A percentile compares a stretch with the other conserved stretches of the same genome.
Conservation (phyloP, 2,113 vertebrate genomes). For the Accipiter virgatus region DNA sequence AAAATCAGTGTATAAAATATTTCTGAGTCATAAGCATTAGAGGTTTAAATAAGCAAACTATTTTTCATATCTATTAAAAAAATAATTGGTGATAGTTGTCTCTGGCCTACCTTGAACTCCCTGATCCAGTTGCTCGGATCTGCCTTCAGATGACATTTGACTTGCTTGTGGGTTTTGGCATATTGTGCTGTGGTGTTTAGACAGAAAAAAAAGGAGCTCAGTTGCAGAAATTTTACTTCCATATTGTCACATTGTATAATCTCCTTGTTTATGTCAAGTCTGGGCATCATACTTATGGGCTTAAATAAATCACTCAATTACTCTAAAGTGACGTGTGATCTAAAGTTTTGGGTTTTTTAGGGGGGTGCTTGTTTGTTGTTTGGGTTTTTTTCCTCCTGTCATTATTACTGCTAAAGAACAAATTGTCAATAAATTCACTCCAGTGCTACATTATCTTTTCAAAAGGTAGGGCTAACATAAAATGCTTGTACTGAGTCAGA, state of each 20-base stretch:
- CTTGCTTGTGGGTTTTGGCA: background rate
- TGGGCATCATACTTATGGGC: background rate
- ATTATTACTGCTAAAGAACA: background rate
- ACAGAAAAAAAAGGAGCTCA: background rate
- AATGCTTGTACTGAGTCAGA: background rate
- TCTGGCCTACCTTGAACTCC: background rate
- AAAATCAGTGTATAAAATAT: background rate
- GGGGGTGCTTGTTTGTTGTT: background rate
- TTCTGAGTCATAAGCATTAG: background rate
- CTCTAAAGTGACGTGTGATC: background rate
- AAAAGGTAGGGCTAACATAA: background rate
- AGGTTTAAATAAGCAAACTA: background rate
- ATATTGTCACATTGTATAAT: background rate
- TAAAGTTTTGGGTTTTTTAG: background rate
- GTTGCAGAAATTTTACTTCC: background rate
- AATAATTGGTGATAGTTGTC: background rate
- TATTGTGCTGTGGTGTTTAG: background rate
- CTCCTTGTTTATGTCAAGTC: background rate
- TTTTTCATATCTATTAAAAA: background rate
- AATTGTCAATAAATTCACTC: background rate
- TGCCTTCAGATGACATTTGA: background rate
- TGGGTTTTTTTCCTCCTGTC: accelerated
- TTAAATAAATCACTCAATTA: background rate
- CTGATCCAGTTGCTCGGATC: background rate
- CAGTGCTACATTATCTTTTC: background rate